These are phyloP conservation scores for Acrobasis suavella DNA, from an alignment of 2,888 invertebrate genomes.

Conservation along the genomic window DNA sequence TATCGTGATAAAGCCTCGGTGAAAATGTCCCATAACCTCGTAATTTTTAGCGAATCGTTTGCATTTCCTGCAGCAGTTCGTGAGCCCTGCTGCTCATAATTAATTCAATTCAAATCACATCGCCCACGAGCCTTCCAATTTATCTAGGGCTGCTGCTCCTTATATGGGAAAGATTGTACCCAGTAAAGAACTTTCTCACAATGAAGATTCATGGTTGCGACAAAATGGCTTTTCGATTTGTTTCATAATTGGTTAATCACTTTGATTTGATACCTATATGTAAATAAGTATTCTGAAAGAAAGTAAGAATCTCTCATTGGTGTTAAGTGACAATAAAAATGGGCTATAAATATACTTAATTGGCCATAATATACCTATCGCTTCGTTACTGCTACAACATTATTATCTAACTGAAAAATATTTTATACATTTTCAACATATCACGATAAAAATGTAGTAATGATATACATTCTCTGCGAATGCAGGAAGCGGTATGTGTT, in stretches of 20 bases:
- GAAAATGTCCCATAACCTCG: conserved; percentile 63
- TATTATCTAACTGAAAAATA: not conserved
- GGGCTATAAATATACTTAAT: conserved; percentile 3
- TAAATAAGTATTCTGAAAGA: not conserved
- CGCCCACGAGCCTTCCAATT: conserved; percentile 71
- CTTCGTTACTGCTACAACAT: not conserved
- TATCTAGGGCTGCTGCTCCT: conserved; percentile 58
- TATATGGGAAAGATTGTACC: conserved; percentile 57
- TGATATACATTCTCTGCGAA: not conserved
- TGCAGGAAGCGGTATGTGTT: conserved; percentile 16
- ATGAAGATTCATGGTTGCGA: conserved; percentile 22
- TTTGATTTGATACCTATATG: not conserved
- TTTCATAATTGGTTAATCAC: conserved; percentile 15
- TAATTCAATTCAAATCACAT: conserved; percentile 79
- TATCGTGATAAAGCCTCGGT: conserved; percentile 60
- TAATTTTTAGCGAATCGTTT: conserved; percentile 63
- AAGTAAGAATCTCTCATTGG: not conserved
- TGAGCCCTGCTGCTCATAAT: conserved; percentile 67
- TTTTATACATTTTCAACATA: not conserved
- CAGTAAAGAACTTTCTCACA: conserved; percentile 48
- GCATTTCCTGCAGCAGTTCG: conserved; percentile 66
- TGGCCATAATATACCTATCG: not conserved
- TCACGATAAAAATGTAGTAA: conserved; percentile 6
- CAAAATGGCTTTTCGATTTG: conserved; percentile 16
- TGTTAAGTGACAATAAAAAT: not conserved